These are phyloP conservation scores for Caerostris extrusa DNA, from an alignment of 1,140 invertebrate genomes.

Conservation along the genomic window DNA sequence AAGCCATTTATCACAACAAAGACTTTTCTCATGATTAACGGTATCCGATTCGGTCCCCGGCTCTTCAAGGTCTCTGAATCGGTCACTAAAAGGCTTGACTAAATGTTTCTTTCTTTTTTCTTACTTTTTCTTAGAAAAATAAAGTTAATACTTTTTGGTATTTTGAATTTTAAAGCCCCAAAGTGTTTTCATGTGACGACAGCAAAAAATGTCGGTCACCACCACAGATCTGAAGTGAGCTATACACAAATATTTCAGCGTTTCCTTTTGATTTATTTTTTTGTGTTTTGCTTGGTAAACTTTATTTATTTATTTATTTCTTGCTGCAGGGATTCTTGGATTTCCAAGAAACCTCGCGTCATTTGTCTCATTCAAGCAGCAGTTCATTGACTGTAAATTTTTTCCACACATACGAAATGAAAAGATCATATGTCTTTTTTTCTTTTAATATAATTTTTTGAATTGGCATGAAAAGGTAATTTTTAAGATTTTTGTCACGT, in stretches of 20 bases:
- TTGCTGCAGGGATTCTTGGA: not conserved
- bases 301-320: constrained; percentile 26
- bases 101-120: constrained; percentile 27
- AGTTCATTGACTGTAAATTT: not conserved
- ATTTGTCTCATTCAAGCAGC: not conserved
- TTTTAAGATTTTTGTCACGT: not conserved
- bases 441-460: not conserved
- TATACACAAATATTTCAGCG: not conserved
- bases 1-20: constrained; percentile 52
- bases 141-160: constrained; percentile 1
- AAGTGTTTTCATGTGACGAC: not conserved
- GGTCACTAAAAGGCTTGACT: constrained; percentile 26
- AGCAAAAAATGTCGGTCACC: not conserved
- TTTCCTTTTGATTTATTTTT: not conserved
- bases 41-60: constrained; percentile 38
- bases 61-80: not conserved
- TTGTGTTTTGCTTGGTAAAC: not conserved
- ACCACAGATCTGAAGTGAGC: not conserved
- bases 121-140: not conserved
- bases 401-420: not conserved
- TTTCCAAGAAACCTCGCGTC: not conserved
- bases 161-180: not conserved
- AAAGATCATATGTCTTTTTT: not conserved
- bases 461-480: not conserved
- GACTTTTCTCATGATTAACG: constrained; percentile 58